These are phyloP conservation scores for Thelaira solivaga DNA, from an alignment of 2,888 invertebrate species.

Conservation along the genomic window DNA sequence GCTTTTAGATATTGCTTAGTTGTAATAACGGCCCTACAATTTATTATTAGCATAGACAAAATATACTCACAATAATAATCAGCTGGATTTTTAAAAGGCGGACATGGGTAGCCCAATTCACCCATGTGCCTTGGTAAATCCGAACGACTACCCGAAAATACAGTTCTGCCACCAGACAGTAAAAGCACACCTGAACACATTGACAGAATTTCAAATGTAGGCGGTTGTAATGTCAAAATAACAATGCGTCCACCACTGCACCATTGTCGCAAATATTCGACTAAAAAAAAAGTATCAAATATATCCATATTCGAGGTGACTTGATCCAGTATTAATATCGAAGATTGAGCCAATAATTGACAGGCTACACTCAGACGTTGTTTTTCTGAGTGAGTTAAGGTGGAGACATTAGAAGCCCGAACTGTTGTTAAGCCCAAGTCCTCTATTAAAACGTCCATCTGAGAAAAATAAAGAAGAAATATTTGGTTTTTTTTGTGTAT, in stretches of 20 bases:
- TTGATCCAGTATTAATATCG: conserved; percentile 91
- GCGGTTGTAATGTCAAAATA: conserved; percentile 93
- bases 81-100: conserved; percentile 96
- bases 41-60: no score
- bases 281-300: conserved; percentile 95
- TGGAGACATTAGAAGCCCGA: conserved; percentile 88
- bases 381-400: conserved; percentile 91
- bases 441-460: conserved; percentile 93
- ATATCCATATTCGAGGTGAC: conserved; percentile 86
- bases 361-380: conserved; percentile 92
- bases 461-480: conserved; percentile 7
- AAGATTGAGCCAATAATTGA: conserved; percentile 90
- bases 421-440: conserved; percentile 94
- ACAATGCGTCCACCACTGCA: conserved; percentile 87
- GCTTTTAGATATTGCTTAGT: no score
- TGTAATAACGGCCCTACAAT: no score
- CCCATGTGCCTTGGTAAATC: conserved; percentile 96
- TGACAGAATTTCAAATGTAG: conserved; percentile 95
- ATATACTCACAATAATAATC: conserved; percentile 90
- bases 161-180: conserved; percentile 92
- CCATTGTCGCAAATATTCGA: conserved; percentile 95
- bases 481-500: background rate
- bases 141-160: conserved; percentile 92
- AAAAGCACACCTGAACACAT: conserved; percentile 87
- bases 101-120: conserved; percentile 93